phyloP scores from a whole-genome alignment of 2,797 vertebrate genomes.

The Neoniphon sammara region DNA sequence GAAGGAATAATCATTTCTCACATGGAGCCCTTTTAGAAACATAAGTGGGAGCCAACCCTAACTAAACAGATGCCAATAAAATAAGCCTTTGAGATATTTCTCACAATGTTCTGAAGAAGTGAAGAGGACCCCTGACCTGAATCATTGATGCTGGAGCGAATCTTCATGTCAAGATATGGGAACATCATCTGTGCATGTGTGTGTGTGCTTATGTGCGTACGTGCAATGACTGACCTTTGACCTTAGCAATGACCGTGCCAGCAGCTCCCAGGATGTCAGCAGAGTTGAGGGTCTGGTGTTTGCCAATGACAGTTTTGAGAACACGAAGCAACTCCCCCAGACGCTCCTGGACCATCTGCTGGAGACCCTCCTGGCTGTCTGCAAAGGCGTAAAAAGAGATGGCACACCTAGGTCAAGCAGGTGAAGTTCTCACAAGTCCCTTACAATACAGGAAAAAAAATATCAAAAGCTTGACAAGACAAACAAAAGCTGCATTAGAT shows the following conservation, averaged over 20 bases:
- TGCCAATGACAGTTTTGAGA: conserved; percentile 91
- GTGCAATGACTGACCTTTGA: conserved; percentile 88
- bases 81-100: conserved; percentile 28
- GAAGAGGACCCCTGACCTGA: conserved; percentile 16
- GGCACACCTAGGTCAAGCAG: not conserved
- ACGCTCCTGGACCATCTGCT: conserved; percentile 88
- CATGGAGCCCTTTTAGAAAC: conserved; percentile 43
- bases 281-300: conserved; percentile 94
- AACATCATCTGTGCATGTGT: conserved; percentile 5
- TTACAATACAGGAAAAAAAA: not conserved
- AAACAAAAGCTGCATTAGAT: not conserved
- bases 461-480: not conserved
- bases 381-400: conserved; percentile 7
- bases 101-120: conserved; percentile 16
- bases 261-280: conserved; percentile 94
- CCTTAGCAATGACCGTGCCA: conserved; percentile 93
- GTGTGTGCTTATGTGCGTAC: conserved; percentile 9
- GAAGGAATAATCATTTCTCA: conserved; percentile 48
- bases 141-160: conserved; percentile 7
- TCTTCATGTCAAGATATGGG: conserved; percentile 24
- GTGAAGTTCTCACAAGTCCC: not conserved
- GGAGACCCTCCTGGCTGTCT: conserved; percentile 86
- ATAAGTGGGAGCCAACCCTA: conserved; percentile 31
- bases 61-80: conserved; percentile 39
- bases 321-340: conserved; percentile 90